Base-by-base conservation (phyloP, 2,113 vertebrate species). In the Perca fluviatilis region DNA sequence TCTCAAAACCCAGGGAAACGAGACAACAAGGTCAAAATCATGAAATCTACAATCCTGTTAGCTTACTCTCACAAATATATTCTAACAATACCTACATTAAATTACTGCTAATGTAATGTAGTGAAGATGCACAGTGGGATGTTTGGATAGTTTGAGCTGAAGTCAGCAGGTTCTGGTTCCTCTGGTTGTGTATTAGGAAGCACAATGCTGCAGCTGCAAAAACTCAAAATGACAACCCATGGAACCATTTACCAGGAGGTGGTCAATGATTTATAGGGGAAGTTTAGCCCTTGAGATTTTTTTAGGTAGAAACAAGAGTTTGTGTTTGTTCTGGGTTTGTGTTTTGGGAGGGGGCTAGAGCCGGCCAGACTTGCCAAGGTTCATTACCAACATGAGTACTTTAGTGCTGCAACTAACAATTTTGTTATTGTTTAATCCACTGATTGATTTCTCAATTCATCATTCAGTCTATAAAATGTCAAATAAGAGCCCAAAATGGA, bases 181-280 rank as follows among this genome's bases (percentile, higher is more conserved):
- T 77, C 69, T 25, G 5, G 76, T 56, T 79, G 73, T 21, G 62
- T 74, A 56, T 57, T 76, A 23, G 6, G 47, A 64, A 46, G 56
- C 54, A 56, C 49, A 79, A 43, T 36, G 84, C 86, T 69, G 79
- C 77, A 83, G 47, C 62, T 67, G 83, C 80, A 84, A 16, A 87
- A 86, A 82, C 15, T 16, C 43, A n/a, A 81, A 85, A 76, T 10
- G 72, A 78, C 19, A 23, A 70, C 67, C 71, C 0, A 46, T 67
- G 88, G 90, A 86, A 30, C 15, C 60, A 63, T 94, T 91, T 77
- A 71, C 54, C 79, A 76, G 65, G 65, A 71, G 77, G 67, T 67
- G 67, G 89, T 89, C 72, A 80, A 86, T 86, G 47, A 87, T 89
- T 92, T 87, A 63, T 77, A 64, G 54, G 67, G 27, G 18, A 80